Percentiles rank a stretch among this genome's conserved stretches.
Conservation (phyloP, 2,888 invertebrate species). For the Pomacea canaliculata region DNA sequence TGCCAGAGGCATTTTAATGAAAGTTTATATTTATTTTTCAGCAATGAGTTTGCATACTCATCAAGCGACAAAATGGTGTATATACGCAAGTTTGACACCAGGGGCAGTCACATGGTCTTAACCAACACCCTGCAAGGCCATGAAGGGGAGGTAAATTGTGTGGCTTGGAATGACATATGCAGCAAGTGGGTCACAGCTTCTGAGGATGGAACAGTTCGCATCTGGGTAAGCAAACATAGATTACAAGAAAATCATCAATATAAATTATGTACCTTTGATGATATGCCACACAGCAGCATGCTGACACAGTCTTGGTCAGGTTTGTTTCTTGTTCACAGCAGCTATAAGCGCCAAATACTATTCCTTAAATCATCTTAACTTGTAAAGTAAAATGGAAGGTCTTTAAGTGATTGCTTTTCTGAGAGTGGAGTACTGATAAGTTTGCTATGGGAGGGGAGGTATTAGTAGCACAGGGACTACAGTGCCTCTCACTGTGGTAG, state of each 20-base stretch:
- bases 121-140: conserved; percentile 68
- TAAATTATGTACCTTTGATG: no score
- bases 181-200: conserved; percentile 68
- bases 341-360: no score
- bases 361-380: no score
- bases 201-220: conserved; percentile 67
- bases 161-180: conserved; percentile 61
- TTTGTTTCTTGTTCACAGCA: not conserved
- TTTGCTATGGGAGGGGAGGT: no score
- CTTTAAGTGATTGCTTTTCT: no score
- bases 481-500: no score
- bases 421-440: no score
- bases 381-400: no score
- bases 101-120: conserved; percentile 64
- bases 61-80: conserved; percentile 69
- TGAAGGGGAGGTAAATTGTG: conserved; percentile 64
- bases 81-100: conserved; percentile 64
- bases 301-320: not conserved
- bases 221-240: conserved; percentile 59
- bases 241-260: no score
- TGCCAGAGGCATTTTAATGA: no score
- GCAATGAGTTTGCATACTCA: conserved; percentile 68
- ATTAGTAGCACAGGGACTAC: no score
- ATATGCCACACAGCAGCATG: not conserved
- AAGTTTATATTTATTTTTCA: conserved; percentile 29